These are phyloP conservation scores for Choloepus hoffmanni DNA, from an alignment of 2,113 vertebrate species.

Conservation along the genomic window DNA sequence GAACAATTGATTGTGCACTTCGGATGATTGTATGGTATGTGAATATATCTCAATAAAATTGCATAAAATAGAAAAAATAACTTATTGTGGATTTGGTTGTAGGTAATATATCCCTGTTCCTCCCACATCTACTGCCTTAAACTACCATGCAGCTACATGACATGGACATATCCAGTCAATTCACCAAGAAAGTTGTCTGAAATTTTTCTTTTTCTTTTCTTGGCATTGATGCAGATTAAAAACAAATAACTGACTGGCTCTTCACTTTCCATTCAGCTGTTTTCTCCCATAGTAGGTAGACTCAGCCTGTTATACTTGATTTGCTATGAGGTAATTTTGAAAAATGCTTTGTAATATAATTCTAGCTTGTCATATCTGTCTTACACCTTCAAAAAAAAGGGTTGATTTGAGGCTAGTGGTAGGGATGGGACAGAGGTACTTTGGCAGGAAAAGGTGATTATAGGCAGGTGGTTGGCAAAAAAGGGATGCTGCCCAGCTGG, in stretches of 20 bases:
- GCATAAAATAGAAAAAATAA: neutral
- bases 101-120: neutral
- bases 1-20: too few relatives aligned
- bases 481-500: slow-evolving; percentile 7
- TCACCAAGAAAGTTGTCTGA: neutral
- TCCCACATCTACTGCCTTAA: neutral
- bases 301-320: slow-evolving; percentile 16
- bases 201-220: neutral
- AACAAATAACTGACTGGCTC: neutral
- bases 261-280: neutral
- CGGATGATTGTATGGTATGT: too few relatives aligned
- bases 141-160: neutral
- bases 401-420: neutral
- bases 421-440: neutral
- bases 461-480: slow-evolving; percentile 33
- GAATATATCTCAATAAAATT: too few relatives aligned
- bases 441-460: slow-evolving; percentile 31
- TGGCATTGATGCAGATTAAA: neutral
- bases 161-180: neutral
- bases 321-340: neutral
- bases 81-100: neutral
- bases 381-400: slow-evolving; percentile 4
- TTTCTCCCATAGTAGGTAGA: neutral
- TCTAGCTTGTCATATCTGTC: neutral
- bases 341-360: slow-evolving; percentile 47